These are phyloP conservation scores for Gavia stellata DNA, from an alignment of 2,113 vertebrate species.

Conservation along the genomic window DNA sequence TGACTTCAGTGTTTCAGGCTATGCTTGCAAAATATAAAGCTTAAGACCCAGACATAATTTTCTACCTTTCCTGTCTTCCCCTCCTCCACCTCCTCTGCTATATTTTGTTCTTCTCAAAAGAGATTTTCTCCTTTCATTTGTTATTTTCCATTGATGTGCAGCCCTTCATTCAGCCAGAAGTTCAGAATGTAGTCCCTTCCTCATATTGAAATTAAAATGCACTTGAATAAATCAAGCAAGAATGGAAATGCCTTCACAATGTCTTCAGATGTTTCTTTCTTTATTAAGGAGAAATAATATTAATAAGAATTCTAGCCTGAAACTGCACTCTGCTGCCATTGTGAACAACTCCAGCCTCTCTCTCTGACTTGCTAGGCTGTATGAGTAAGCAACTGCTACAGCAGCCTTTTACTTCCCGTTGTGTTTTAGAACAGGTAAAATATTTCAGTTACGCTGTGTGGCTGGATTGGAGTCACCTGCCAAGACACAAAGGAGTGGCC, in stretches of 20 bases:
- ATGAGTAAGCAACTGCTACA: fast-evolving
- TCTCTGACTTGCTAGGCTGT: not conserved
- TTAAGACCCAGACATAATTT: not conserved
- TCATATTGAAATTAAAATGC: constrained; percentile 55
- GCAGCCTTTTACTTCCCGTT: not conserved
- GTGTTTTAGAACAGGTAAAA: not conserved
- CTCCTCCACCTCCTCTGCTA: not conserved
- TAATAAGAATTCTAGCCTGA: not conserved
- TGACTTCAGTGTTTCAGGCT: not conserved
- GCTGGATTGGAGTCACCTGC: not conserved
- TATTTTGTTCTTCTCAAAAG: not conserved
- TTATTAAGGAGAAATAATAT: constrained; percentile 37
- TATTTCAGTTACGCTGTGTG: not conserved
- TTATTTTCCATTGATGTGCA: not conserved
- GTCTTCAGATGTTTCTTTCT: not conserved
- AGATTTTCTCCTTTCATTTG: constrained; percentile 1
- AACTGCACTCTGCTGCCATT: not conserved
- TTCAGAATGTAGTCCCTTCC: not conserved
- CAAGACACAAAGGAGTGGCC: not conserved
- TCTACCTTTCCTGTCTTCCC: not conserved
- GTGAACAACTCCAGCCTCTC: not conserved
- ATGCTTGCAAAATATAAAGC: not conserved
- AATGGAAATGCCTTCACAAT: constrained; percentile 19
- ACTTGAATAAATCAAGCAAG: constrained; percentile 30
- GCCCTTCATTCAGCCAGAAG: constrained; percentile 35